phyloP scores from a whole-genome alignment of 1,140 invertebrate genomes.

The Trachelipus rathkii region DNA sequence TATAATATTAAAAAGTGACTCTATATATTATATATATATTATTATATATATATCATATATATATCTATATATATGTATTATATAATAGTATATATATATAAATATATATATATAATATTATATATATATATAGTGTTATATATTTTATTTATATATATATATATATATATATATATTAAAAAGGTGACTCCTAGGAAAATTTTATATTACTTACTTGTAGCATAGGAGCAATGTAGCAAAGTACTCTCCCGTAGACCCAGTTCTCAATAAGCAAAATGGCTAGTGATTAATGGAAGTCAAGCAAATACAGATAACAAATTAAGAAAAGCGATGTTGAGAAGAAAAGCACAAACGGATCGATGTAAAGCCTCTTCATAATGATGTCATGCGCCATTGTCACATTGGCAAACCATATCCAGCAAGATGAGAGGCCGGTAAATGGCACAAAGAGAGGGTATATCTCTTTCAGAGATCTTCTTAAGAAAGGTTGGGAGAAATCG shows the following conservation, averaged over 20 bases:
- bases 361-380: conserved; percentile 59
- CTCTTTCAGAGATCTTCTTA: conserved; percentile 37
- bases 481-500: conserved; percentile 31
- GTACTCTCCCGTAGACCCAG: conserved; percentile 68
- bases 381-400: conserved; percentile 57
- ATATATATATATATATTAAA: too few species aligned
- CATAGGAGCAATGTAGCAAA: conserved; percentile 72
- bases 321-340: conserved; percentile 65
- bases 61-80: too few species aligned
- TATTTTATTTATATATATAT: too few species aligned
- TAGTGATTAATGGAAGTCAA: conserved; percentile 59
- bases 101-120: too few species aligned
- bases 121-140: too few species aligned
- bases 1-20: too few species aligned
- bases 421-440: conserved; percentile 58
- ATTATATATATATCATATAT: too few species aligned
- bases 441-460: conserved; percentile 63
- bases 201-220: conserved; percentile 53
- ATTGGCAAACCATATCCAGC: conserved; percentile 53
- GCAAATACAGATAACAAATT: conserved; percentile 64
- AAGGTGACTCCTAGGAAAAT: too few species aligned
- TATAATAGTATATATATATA: too few species aligned
- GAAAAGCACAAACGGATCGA: conserved; percentile 63
- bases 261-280: conserved; percentile 61
- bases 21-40: too few species aligned